Percentiles rank a stretch among this genome's conserved stretches.
These are phyloP conservation scores for Rugalucina vietnamica DNA, from an alignment of 2,888 invertebrate species.

Conservation along the genomic window DNA sequence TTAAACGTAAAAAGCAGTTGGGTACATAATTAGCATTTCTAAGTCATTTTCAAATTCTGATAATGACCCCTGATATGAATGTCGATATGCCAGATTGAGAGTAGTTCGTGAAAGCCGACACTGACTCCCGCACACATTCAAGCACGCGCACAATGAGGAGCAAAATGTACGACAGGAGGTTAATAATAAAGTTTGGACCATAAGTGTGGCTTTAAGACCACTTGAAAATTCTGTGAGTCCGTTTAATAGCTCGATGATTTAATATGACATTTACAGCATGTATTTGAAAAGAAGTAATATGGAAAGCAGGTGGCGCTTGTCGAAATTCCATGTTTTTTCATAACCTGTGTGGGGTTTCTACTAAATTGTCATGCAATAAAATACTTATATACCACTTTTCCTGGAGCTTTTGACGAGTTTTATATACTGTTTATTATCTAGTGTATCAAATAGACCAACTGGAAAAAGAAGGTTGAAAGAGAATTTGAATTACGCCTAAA, in stretches of 20 bases:
- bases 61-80: no score
- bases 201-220: no score
- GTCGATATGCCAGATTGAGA: no score
- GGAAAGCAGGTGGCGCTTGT: not conserved
- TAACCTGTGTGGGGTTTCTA: not conserved
- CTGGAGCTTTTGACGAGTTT: not conserved
- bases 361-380: not conserved
- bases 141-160: no score
- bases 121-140: no score
- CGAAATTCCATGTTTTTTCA: not conserved
- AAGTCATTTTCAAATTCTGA: no score
- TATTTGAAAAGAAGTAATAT: not conserved
- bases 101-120: no score
- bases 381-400: not conserved
- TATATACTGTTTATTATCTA: not conserved
- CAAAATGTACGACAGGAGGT: no score
- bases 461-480: not conserved
- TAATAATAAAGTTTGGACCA: no score
- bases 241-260: not conserved
- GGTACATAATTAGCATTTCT: no score
- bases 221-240: no score
- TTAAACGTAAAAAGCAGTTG: no score
- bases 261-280: not conserved
- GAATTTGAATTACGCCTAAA: not conserved
- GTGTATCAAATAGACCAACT: not conserved